These are phyloP conservation scores for Neomicropteryx cornuta DNA, from an alignment of 1,140 invertebrate genomes.

Conservation along the genomic window DNA sequence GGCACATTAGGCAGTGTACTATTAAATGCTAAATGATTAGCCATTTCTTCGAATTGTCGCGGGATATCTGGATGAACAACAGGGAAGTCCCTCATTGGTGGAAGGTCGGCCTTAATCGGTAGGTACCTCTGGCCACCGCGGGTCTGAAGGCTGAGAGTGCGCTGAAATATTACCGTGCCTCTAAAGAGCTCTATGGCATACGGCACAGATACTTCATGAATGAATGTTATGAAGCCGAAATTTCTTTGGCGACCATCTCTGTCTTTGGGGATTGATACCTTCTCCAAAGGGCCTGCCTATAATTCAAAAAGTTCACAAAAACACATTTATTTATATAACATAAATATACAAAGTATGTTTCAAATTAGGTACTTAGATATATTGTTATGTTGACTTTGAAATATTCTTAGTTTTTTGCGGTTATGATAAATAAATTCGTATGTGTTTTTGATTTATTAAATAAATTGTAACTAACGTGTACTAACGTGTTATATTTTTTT, in stretches of 20 bases:
- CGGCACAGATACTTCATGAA: slow-evolving; percentile 57
- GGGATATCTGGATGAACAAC: slow-evolving; percentile 20
- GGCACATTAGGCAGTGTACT: slow-evolving; percentile 11
- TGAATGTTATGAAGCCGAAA: slow-evolving; percentile 67
- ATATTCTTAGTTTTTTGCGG: not conserved
- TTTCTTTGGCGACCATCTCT: slow-evolving; percentile 52
- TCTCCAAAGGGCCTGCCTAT: slow-evolving; percentile 66
- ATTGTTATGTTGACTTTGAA: slow-evolving; percentile 2
- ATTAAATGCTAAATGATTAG: slow-evolving; percentile 22
- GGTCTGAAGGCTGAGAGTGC: slow-evolving; percentile 30
- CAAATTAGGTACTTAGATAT: slow-evolving; percentile 2
- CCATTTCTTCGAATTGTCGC: slow-evolving; percentile 28
- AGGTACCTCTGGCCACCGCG: slow-evolving; percentile 21
- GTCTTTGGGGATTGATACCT: slow-evolving; percentile 60
- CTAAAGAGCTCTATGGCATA: slow-evolving; percentile 62
- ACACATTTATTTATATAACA: slow-evolving; percentile 4
- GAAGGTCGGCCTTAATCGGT: slow-evolving; percentile 11
- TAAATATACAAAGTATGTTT: slow-evolving; percentile 2
- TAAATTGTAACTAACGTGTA: not conserved
- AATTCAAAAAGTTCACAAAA: slow-evolving; percentile 16
- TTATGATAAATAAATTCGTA: slow-evolving; percentile 1
- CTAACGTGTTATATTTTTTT: no score
- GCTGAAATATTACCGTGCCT: slow-evolving; percentile 45
- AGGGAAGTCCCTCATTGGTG: slow-evolving; percentile 24
- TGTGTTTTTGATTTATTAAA: not conserved